Base-by-base conservation (phyloP, 2,113 vertebrate species). In the Himantopus leucocephalus region DNA sequence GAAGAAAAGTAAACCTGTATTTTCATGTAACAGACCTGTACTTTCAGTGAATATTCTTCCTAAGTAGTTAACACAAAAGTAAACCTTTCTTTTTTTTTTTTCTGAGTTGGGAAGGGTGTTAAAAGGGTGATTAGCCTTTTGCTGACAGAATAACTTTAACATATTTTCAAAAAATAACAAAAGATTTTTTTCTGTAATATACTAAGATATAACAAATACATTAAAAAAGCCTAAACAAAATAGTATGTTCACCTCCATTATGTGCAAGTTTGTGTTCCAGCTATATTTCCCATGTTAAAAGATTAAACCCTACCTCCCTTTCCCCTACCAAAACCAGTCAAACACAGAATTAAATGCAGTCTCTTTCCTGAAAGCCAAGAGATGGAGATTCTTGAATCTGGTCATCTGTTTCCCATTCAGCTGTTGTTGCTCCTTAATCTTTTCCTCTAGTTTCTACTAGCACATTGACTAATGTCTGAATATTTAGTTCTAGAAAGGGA, bases 381-480 rank as follows among this genome's bases (percentile, higher is more conserved):
- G 55, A 58, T 35, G 80, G 35, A 90, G 72, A 89, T 53, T 70
- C 85, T 94, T 35, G 19, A 58, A 82, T 72, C 63, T 90, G 29
- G 88, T 95, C 73, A 58, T 48, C 59, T 70, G 67, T 78, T 92
- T 86, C 66, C 83, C 82, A 27, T 82, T 90, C 85, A 70, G 30
- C 41, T 93, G 34, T 29, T 89, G 64, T 37, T 74, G 34, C 55
- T 94, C 41, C 85, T 97, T 90, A 94, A 81, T 94, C 32, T 72
- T 96, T 75, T 91, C 90, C 73, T 97, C 76, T 92, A 26, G 79
- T 81, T 89, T 91, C 92, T 95, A 93, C 63, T 52, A 97, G 85
- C 77, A 94, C 82, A 50, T 94, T 93, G 53, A 93, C 90, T 22
- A 92, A 81, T 15, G 92, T 79, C 91, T 94, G 78, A 90, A 94